Conservation (phyloP, 2,113 vertebrate genomes). For the Martes martes region DNA sequence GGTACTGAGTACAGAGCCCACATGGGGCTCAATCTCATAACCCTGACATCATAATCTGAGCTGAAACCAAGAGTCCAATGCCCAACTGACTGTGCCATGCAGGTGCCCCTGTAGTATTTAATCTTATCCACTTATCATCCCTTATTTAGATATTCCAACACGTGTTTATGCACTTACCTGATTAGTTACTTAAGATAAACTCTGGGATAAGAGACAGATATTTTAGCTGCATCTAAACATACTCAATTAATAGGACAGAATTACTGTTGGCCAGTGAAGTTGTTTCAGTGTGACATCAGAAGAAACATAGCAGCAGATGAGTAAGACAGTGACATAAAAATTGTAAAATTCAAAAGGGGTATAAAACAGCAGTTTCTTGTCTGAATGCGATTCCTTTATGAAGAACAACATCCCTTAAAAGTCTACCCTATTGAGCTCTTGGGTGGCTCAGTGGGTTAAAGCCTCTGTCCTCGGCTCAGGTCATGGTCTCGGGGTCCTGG, state of each 20-base stretch:
- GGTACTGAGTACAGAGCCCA: not conserved
- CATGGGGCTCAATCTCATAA: not conserved
- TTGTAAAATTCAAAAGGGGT: not conserved
- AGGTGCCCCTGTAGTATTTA: not conserved
- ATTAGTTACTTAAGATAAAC: not conserved
- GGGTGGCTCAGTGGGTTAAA: no score
- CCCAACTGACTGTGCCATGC: fast-evolving
- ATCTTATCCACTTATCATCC: not conserved
- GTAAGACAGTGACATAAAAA: not conserved
- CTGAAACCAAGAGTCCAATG: not conserved
- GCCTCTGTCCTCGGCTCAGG: no score
- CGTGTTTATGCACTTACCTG: not conserved
- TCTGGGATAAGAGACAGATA: not conserved
- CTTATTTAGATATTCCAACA: not conserved
- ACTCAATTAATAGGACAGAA: not conserved
- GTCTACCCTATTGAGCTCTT: not conserved
- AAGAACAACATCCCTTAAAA: not conserved
- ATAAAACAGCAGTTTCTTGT: not conserved
- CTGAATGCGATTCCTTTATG: not conserved
- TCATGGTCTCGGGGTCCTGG: no score
- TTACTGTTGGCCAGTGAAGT: not conserved
- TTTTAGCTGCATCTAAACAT: fast-evolving
- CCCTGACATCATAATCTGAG: not conserved
- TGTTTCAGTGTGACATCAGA: not conserved
- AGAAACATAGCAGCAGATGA: not conserved